Conservation (phyloP, 2,113 vertebrate genomes). For the Phylloscopus trochilus region DNA sequence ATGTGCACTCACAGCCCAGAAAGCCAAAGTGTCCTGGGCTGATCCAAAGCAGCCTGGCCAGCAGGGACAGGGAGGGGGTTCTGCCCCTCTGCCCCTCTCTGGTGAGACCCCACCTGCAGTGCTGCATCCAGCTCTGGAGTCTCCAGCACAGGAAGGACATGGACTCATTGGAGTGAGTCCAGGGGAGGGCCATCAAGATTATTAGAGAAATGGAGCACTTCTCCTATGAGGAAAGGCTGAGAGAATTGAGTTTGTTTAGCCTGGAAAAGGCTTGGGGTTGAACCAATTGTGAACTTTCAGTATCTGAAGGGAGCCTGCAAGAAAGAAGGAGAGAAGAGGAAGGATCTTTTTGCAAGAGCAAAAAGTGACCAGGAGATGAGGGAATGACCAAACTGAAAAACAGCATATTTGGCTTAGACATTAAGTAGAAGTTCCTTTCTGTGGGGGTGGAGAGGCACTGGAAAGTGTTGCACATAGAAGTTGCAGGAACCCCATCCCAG, state of each 20-base stretch:
- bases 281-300: neutral
- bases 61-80: fast-evolving
- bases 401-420: neutral
- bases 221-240: neutral
- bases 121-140: neutral
- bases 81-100: neutral
- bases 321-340: neutral
- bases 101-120: fast-evolving
- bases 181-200: neutral
- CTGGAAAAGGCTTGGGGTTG: neutral
- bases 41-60: fast-evolving
- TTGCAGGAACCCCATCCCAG: neutral
- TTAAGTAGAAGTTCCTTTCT: neutral
- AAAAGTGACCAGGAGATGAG: neutral
- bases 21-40: neutral
- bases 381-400: neutral
- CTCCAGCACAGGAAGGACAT: neutral
- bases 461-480: neutral
- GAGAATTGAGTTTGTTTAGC: neutral
- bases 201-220: neutral
- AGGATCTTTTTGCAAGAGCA: neutral
- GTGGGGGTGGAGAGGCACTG: neutral
- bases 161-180: neutral
- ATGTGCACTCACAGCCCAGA: neutral
- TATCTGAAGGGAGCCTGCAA: neutral